Percentiles rank a stretch among this genome's conserved stretches.
Conservation (phyloP, 2,888 invertebrate species). For the Mesoligia furuncula region DNA sequence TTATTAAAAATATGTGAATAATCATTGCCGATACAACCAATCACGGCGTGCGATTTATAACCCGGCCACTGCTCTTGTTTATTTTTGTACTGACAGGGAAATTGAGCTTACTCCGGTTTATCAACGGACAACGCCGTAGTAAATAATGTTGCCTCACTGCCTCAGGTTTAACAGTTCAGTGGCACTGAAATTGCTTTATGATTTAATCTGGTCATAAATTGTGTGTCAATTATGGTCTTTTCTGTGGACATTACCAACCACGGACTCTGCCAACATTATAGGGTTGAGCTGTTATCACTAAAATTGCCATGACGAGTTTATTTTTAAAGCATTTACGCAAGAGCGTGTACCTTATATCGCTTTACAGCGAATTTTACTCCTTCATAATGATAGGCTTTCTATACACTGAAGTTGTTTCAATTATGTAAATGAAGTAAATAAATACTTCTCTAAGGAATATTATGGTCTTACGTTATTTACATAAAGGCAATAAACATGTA, state of each 20-base stretch:
- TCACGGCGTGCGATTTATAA: constrained; percentile 70
- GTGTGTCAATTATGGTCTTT: constrained; percentile 48
- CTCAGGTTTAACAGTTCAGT: constrained; percentile 57
- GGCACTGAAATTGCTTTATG: constrained; percentile 57
- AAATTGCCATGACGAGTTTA: constrained; percentile 11
- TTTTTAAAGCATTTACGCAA: constrained; percentile 41
- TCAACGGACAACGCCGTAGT: constrained; percentile 51
- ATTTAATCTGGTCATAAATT: constrained; percentile 62
- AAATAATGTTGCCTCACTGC: constrained; percentile 59
- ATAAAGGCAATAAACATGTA: constrained; percentile 41
- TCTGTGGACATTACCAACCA: constrained; percentile 17
- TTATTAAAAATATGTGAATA: constrained; percentile 73
- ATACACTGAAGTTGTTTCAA: constrained; percentile 34
- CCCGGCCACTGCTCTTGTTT: constrained; percentile 68
- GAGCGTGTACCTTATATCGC: constrained; percentile 10
- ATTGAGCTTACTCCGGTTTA: constrained; percentile 66
- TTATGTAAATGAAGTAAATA: constrained; percentile 47
- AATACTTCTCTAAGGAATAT: constrained; percentile 27
- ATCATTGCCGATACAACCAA: constrained; percentile 73
- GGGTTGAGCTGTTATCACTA: constrained; percentile 11
- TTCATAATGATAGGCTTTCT: constrained; percentile 29
- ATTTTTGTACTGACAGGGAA: constrained; percentile 72
- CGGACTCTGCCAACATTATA: constrained; percentile 8
- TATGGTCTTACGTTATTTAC: constrained; percentile 22
- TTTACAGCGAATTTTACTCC: constrained; percentile 5